These are phyloP conservation scores for Trididemnum miniatum DNA, from an alignment of 23 tunicate species.

Conservation along the genomic window DNA sequence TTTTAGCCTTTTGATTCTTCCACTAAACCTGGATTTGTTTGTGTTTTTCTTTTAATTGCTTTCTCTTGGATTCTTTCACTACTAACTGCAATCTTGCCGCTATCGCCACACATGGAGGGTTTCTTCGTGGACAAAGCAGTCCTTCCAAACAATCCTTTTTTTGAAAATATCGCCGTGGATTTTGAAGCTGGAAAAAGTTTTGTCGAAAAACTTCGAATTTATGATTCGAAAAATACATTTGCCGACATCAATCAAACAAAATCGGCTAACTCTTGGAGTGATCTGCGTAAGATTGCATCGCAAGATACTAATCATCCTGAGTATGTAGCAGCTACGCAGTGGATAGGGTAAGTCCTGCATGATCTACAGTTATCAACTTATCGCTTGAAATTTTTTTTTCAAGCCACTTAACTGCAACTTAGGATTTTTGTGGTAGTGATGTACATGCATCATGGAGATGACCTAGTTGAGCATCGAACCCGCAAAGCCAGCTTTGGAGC, in stretches of 20 bases:
- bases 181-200: conserved; percentile 43
- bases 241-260: neutral
- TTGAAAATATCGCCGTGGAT: conserved; percentile 36
- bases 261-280: conserved; percentile 4
- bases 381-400: too few relatives aligned
- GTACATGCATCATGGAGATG: too few relatives aligned
- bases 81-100: conserved; percentile 56
- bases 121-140: conserved; percentile 46
- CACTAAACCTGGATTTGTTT: conserved; percentile 21
- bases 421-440: too few relatives aligned
- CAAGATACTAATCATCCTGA: conserved; percentile 20
- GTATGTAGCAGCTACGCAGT: conserved; percentile 11
- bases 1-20: conserved; percentile 77
- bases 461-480: too few relatives aligned
- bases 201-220: conserved; percentile 8
- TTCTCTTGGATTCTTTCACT: conserved; percentile 56
- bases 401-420: too few relatives aligned
- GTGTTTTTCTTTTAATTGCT: conserved; percentile 22
- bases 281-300: neutral
- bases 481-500: too few relatives aligned
- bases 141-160: conserved; percentile 71
- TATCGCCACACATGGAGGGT: conserved; percentile 20
- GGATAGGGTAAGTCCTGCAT: conserved; percentile 39
- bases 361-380: too few relatives aligned
- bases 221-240: neutral